Evolutionary conservation across 2,888 invertebrate genomes (phyloP).

Genomic region (Geotrupes spiniger): DNA sequence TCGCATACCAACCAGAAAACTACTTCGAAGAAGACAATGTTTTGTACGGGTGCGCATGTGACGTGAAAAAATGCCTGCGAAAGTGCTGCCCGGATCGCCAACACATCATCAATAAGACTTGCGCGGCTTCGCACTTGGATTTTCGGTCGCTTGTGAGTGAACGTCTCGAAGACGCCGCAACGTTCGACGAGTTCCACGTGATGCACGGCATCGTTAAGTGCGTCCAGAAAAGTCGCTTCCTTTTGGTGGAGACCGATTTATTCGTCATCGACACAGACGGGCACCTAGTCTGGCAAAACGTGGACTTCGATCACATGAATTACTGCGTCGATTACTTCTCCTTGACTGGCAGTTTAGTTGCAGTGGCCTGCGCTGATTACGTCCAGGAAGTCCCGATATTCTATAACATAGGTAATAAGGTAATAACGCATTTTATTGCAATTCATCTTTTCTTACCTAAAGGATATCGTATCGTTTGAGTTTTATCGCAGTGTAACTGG

Average conservation of each 20-base stretch:
- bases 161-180: background rate
- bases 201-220: constrained; percentile 13
- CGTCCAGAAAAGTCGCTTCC: constrained; percentile 8
- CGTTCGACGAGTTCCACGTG: constrained; percentile 9
- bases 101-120: too few relatives aligned
- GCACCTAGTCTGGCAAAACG: constrained; percentile 10
- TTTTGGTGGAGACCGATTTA: constrained; percentile 8
- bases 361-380: constrained; percentile 10
- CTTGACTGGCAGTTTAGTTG: constrained; percentile 2
- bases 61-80: background rate
- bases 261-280: constrained; percentile 9
- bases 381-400: too few relatives aligned
- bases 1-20: background rate
- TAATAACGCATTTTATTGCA: too few relatives aligned
- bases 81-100: constrained; percentile 5
- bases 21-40: constrained; percentile 6
- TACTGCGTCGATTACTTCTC: constrained; percentile 19
- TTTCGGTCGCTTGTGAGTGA: too few relatives aligned
- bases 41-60: background rate
- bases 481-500: too few relatives aligned
- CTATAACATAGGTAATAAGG: too few relatives aligned
- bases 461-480: too few relatives aligned
- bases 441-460: too few relatives aligned
- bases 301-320: constrained; percentile 6
- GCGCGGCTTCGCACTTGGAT: too few relatives aligned